phyloP scores from a whole-genome alignment of 2,888 invertebrate species.

The Stenolophus ochropezus region DNA sequence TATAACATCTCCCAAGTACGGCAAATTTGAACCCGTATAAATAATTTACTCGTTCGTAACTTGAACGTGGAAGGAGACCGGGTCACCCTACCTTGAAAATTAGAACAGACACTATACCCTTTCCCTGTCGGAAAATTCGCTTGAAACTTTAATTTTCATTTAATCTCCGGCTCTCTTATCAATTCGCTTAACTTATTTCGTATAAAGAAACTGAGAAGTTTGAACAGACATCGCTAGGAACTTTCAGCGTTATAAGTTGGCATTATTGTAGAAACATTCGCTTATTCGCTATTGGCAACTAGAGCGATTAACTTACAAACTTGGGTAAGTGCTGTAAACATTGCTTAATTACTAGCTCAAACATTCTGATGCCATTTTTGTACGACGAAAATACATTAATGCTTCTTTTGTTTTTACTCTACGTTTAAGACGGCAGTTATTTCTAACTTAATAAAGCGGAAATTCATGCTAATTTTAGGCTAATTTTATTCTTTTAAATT shows the following conservation, averaged over 20 bases:
- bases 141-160: conserved; percentile 58
- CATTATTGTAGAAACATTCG: conserved; percentile 48
- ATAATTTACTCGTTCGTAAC: conserved; percentile 7
- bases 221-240: conserved; percentile 50
- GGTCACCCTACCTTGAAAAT: conserved; percentile 38
- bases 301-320: background rate
- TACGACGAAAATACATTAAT: background rate
- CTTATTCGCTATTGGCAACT: background rate
- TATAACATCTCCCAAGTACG: conserved; percentile 16
- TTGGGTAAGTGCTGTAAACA: conserved; percentile 6
- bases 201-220: conserved; percentile 53
- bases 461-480: background rate
- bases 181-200: conserved; percentile 51
- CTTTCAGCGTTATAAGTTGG: conserved; percentile 48
- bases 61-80: background rate
- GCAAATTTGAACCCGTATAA: conserved; percentile 37
- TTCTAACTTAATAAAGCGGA: background rate
- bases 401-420: background rate
- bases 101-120: conserved; percentile 42
- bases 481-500: background rate
- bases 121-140: conserved; percentile 40
- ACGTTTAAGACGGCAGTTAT: background rate
- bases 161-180: conserved; percentile 40
- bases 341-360: background rate
- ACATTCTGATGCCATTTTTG: background rate